Base-by-base conservation (phyloP, 2,113 vertebrate genomes). In the Nothobranchius furzeri region DNA sequence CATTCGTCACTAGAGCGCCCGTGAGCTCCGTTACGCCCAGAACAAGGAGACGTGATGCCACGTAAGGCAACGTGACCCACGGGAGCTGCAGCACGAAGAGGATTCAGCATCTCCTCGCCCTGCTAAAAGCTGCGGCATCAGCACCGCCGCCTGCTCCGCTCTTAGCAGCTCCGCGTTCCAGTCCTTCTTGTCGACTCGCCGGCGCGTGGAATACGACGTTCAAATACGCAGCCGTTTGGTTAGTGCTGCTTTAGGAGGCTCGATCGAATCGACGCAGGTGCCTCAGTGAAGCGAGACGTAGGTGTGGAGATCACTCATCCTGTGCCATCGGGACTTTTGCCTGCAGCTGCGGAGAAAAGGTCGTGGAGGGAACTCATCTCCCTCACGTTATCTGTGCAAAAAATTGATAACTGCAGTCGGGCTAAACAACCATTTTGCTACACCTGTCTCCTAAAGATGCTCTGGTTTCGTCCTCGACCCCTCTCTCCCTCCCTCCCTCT, bases 31-130 rank as follows among this genome's bases (percentile, higher is more conserved):
- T 82, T 61, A 64, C 76, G 76, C 85, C 60, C 75, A 11, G 52
- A 69, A 13, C 7, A 20, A 47, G 37, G 54, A 71, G 75, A 83
- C 84, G 83, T 86, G 69, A 76, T 70, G 59, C 57, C 73, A 73
- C 84, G 82, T 81, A 64, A 81, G 75, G 51, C 87, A 81, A 84
- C 90, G 91, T 90, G 88, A 92, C 79, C 59, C 69, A 48, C 59
- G 61, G 63, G 81, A 81, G 78, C 83, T 66, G 43, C 76, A 51
- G 57, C 12, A 36, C 12, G 8, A 58, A 76, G 76, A 82, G 73
- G 70, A 59, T 12, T 73, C 68, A 65, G 75, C 77, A 72, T 59
- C 53, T 83, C 58, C 46, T 42, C 64, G 51, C 47, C 37, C 73
- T 72, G 63, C 69, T 45, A 50, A 83, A 61, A 51, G 80, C 82